Evolutionary conservation across 92 coral and sea anemone species (phyloP).

Genomic region (Isaurus tuberculatus): DNA sequence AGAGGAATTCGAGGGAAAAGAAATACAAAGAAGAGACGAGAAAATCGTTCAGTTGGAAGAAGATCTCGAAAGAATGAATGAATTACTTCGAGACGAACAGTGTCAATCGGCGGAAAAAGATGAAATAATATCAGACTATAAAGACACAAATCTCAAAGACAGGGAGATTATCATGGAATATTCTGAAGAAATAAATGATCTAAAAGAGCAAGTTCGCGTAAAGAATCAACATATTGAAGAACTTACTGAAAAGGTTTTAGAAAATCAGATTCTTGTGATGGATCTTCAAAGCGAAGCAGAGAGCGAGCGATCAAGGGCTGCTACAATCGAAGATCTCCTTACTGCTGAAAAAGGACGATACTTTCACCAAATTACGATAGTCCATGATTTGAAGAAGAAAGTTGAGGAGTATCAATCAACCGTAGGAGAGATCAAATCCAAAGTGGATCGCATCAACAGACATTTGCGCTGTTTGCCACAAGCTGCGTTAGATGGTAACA

Average conservation of each 20-base stretch:
- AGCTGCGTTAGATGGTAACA: conserved; percentile 58
- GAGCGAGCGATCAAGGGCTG: conserved; percentile 77
- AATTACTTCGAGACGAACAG: conserved; percentile 68
- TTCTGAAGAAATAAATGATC: conserved; percentile 40
- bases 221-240: conserved; percentile 74
- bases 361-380: conserved; percentile 66
- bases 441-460: conserved; percentile 81
- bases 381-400: conserved; percentile 75
- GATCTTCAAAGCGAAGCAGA: conserved; percentile 83
- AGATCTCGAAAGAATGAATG: conserved; percentile 68
- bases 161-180: conserved; percentile 64
- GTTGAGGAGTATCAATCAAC: conserved; percentile 83
- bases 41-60: conserved; percentile 56
- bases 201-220: conserved; percentile 63
- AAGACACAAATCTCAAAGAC: conserved; percentile 72
- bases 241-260: conserved; percentile 78
- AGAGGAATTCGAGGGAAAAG: conserved; percentile 67
- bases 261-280: conserved; percentile 77
- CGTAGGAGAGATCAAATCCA: conserved; percentile 76
- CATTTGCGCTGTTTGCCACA: conserved; percentile 72
- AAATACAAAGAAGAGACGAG: conserved; percentile 63
- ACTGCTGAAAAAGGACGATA: conserved; percentile 74
- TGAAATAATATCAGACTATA: conserved; percentile 65
- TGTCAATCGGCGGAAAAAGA: conserved; percentile 69
- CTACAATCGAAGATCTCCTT: conserved; percentile 77